Evolutionary conservation across 2,113 vertebrate species (phyloP).

Genomic region (Oryzias javanicus): DNA sequence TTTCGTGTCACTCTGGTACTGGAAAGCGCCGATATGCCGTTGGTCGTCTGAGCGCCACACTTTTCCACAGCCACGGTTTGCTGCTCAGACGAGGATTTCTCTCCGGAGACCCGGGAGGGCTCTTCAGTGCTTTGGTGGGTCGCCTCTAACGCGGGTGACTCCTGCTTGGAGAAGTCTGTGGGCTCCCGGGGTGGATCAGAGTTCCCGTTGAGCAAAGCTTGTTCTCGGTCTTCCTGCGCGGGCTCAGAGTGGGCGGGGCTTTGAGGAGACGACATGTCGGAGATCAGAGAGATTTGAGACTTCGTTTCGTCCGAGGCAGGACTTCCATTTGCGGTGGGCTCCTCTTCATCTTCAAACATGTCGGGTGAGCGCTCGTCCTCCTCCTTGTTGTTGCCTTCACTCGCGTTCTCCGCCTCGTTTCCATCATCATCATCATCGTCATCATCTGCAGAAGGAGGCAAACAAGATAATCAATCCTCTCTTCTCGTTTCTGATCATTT

Average conservation of each 20-base stretch:
- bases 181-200: neutral
- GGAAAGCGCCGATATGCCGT: constrained; percentile 62
- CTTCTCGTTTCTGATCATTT: neutral
- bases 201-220: neutral
- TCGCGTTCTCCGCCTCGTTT: constrained; percentile 34
- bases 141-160: neutral
- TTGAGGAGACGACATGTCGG: constrained; percentile 49
- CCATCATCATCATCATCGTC: constrained; percentile 50
- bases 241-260: constrained; percentile 68
- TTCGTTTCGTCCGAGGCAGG: constrained; percentile 23
- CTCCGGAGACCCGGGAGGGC: rapidly evolving
- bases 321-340: constrained; percentile 36
- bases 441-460: constrained; percentile 34
- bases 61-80: neutral
- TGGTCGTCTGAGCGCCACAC: constrained; percentile 40
- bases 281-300: constrained; percentile 21
- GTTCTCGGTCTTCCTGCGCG: neutral
- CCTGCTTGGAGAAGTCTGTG: constrained; percentile 45
- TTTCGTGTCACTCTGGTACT: constrained; percentile 37
- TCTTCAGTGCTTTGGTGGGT: constrained; percentile 2
- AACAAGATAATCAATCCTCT: neutral
- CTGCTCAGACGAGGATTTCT: constrained; percentile 21
- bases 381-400: constrained; percentile 16
- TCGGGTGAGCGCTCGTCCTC: constrained; percentile 7
- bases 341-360: constrained; percentile 34